Evolutionary conservation across 2,888 invertebrate species (phyloP).

Genomic region (Sarcophaga subvicina): DNA sequence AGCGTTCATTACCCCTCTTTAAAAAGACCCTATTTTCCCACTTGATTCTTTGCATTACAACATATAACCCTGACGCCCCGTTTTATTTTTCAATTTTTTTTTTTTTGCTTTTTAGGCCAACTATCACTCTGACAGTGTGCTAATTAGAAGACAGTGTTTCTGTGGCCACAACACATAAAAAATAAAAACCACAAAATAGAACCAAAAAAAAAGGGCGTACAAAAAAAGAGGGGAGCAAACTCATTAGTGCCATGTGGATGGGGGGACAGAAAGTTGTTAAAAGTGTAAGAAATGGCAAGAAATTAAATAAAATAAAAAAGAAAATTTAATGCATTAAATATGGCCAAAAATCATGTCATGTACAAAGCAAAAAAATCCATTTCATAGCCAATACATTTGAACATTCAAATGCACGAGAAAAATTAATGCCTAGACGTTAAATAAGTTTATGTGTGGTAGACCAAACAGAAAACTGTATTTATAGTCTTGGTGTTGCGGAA

Average conservation of each 20-base stretch:
- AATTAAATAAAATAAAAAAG: slow-evolving; percentile 27
- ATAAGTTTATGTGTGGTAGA: too few species aligned
- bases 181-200: slow-evolving; percentile 60
- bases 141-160: slow-evolving; percentile 71
- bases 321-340: slow-evolving; percentile 49
- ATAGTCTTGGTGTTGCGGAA: too few species aligned
- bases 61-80: slow-evolving; percentile 8
- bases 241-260: slow-evolving; percentile 4
- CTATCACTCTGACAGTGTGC: slow-evolving; percentile 63
- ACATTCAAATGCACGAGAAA: background rate
- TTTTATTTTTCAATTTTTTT: too few species aligned
- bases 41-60: background rate
- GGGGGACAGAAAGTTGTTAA: background rate
- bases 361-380: slow-evolving; percentile 45
- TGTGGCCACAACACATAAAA: slow-evolving; percentile 69
- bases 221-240: background rate
- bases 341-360: slow-evolving; percentile 50
- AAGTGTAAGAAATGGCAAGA: background rate
- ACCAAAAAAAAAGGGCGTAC: slow-evolving; percentile 35
- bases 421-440: too few species aligned
- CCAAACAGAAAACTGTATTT: too few species aligned
- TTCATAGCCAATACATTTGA: slow-evolving; percentile 9
- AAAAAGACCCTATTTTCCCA: background rate
- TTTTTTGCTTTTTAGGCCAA: slow-evolving; percentile 35
- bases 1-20: background rate